A percentile compares a stretch with the other conserved stretches of the same genome.
Conservation (phyloP, 2,888 invertebrate species). For the Synanthedon andrenaeformis region DNA sequence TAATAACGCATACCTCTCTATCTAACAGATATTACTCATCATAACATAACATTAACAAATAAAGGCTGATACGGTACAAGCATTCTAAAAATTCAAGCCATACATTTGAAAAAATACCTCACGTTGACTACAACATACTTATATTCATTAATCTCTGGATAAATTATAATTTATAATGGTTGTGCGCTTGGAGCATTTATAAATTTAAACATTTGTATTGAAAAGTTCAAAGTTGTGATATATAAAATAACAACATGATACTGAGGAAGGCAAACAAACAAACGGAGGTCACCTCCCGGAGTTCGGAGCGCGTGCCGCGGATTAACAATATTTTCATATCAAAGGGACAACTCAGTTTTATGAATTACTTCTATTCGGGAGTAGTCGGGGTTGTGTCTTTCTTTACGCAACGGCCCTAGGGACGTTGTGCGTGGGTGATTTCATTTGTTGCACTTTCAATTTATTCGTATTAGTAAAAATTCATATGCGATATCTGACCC, state of each 20-base stretch:
- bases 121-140: slow-evolving; percentile 46
- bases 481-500: slow-evolving; percentile 16
- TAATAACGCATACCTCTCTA: not conserved
- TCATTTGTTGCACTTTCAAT: slow-evolving; percentile 59
- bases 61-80: slow-evolving; percentile 8
- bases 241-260: slow-evolving; percentile 52
- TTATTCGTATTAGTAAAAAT: slow-evolving; percentile 46
- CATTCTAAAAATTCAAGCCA: slow-evolving; percentile 40
- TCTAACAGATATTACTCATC: not conserved
- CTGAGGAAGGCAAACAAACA: slow-evolving; percentile 45
- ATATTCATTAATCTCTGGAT: slow-evolving; percentile 49
- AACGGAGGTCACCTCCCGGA: slow-evolving; percentile 45
- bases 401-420: slow-evolving; percentile 34
- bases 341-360: slow-evolving; percentile 59
- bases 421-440: slow-evolving; percentile 61
- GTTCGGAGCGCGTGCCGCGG: slow-evolving; percentile 55
- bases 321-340: slow-evolving; percentile 66
- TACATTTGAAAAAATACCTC: slow-evolving; percentile 32
- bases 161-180: slow-evolving; percentile 52
- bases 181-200: slow-evolving; percentile 35
- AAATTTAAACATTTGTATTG: slow-evolving; percentile 51
- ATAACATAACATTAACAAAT: not conserved
- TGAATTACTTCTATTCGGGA: slow-evolving; percentile 58
- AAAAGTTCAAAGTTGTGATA: slow-evolving; percentile 51
- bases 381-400: slow-evolving; percentile 43